Evolutionary conservation across 1,140 invertebrate genomes (phyloP).

Genomic region (Drosophila arawakana): DNA sequence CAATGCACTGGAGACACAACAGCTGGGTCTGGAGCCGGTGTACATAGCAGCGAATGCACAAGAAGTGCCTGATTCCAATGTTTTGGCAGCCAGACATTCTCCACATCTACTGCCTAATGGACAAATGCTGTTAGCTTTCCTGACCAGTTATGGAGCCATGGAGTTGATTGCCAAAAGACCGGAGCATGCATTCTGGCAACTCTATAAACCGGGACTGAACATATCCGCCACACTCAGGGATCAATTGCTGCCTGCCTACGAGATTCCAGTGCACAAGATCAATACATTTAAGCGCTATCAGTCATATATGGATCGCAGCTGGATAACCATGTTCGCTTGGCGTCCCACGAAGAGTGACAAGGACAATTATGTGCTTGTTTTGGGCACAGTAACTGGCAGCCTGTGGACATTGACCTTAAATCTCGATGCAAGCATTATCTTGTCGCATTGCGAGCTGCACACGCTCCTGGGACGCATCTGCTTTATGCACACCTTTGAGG

Average conservation of each 20-base stretch:
- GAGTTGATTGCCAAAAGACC: slow-evolving; percentile 40
- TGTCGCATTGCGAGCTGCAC: slow-evolving; percentile 20
- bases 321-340: slow-evolving; percentile 71
- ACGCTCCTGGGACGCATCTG: slow-evolving; percentile 59
- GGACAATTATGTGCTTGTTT: slow-evolving; percentile 22
- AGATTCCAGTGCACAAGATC: slow-evolving; percentile 22
- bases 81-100: slow-evolving; percentile 37
- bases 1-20: slow-evolving; percentile 59
- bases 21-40: slow-evolving; percentile 46
- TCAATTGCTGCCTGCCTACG: slow-evolving; percentile 26
- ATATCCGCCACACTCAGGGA: slow-evolving; percentile 44
- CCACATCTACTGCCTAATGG: slow-evolving; percentile 28
- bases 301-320: slow-evolving; percentile 50
- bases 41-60: slow-evolving; percentile 49
- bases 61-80: slow-evolving; percentile 31
- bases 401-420: slow-evolving; percentile 54
- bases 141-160: slow-evolving; percentile 52
- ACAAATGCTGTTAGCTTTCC: slow-evolving; percentile 39
- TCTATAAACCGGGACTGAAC: slow-evolving; percentile 20
- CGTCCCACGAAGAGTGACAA: neutral
- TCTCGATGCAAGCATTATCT: slow-evolving; percentile 8
- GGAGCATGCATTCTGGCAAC: slow-evolving; percentile 30
- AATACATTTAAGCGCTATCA: slow-evolving; percentile 48
- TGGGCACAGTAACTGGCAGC: slow-evolving; percentile 63
- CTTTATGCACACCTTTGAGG: slow-evolving; percentile 39